Conservation (phyloP, 1,140 invertebrate species). For the Musca domestica region DNA sequence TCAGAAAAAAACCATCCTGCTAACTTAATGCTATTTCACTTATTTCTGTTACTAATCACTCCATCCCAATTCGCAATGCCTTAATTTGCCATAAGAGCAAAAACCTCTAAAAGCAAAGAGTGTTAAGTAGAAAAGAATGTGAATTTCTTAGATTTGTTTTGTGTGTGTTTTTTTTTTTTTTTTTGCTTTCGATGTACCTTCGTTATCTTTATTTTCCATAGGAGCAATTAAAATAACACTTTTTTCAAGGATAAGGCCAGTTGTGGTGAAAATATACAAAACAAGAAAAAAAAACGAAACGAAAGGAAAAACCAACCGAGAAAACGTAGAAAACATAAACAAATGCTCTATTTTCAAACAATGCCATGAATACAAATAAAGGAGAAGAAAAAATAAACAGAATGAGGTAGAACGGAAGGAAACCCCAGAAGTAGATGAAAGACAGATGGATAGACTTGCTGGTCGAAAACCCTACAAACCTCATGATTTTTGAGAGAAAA, state of each 20-base stretch:
- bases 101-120: too few species aligned
- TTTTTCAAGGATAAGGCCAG: slow-evolving; percentile 17
- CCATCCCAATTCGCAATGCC: too few species aligned
- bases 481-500: not conserved
- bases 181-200: too few species aligned
- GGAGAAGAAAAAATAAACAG: not conserved
- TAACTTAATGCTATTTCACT: too few species aligned
- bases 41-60: too few species aligned
- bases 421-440: not conserved
- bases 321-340: slow-evolving; percentile 4
- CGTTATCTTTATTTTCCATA: not conserved
- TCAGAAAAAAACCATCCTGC: too few species aligned
- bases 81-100: too few species aligned
- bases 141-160: too few species aligned
- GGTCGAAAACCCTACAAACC: too few species aligned
- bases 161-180: too few species aligned
- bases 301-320: not conserved
- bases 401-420: not conserved
- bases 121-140: too few species aligned
- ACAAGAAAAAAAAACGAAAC: not conserved
- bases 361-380: slow-evolving; percentile 16
- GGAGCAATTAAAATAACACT: slow-evolving; percentile 9
- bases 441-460: slow-evolving; percentile 9
- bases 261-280: not conserved
- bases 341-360: not conserved